Base-by-base conservation (phyloP, 2,888 invertebrate species). In the Pristionchus entomophagus region DNA sequence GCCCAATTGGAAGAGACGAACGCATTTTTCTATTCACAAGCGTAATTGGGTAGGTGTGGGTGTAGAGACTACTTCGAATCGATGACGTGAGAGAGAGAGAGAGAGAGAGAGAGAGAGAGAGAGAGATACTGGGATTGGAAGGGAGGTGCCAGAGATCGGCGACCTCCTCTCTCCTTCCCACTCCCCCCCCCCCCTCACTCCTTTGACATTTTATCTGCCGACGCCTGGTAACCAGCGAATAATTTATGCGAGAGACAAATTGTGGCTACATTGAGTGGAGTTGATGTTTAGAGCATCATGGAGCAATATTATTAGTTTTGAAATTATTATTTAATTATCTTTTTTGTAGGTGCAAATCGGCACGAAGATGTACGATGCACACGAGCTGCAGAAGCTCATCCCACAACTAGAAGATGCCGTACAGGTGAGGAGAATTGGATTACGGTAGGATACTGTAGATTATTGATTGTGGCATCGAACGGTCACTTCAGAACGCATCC, bases 361-460 rank as follows among this genome's bases (percentile, higher is more conserved):
- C 80, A 88, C 88, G 29, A 89, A 93, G 49, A 92, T 91, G 53
- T 93, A 91, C 87, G 93, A 93, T 85, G 91, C 91, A 51, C 90
- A 90, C 84, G 93, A 93, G 86, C 88, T 93, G 77, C 92, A 93
- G 86, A 92, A 92, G 88, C 87, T 93, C 83, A 90, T 93, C 83
- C 93, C 93, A 32, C 92, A 93, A 85, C 82, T 91, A n/a, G 91
- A 91, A 84, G 91, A 90, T 45, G 84, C 88, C 2, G 82, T 90
- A 65, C 91, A 91, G 86, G 89, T 90, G 62, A 87, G n/a, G 69
- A 73, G 22, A 73, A 0, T 22, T n/a, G n/a, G n/a, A n/a, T n/a
- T n/a, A n/a, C n/a, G n/a, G n/a, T n/a, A n/a, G n/a, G n/a, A n/a
- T n/a, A n/a, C n/a, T n/a, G n/a, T n/a, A n/a, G n/a, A n/a, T n/a